Conservation (phyloP, 2,888 invertebrate genomes). For the Oasisia sp. region DNA sequence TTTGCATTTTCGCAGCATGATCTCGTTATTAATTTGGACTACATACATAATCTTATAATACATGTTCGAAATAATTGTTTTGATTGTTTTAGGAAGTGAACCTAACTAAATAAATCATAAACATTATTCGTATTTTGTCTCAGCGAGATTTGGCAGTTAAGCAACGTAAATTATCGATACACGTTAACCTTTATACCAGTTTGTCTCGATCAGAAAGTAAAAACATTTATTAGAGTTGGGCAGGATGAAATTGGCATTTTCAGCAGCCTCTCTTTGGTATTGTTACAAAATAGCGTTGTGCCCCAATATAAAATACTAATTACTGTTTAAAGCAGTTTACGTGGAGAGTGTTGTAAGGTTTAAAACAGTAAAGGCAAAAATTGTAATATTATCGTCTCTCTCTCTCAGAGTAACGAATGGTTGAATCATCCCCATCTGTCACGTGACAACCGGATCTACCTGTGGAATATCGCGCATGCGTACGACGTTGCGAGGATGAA, state of each 20-base stretch:
- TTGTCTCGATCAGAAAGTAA: not conserved
- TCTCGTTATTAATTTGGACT: not conserved
- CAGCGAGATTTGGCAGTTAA: no score
- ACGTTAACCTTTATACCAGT: no score
- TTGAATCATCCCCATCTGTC: not conserved
- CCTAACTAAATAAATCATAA: no score
- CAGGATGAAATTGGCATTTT: not conserved
- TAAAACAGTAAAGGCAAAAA: not conserved
- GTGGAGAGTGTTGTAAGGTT: not conserved
- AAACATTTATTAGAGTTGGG: not conserved
- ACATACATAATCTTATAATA: not conserved
- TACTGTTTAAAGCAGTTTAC: not conserved
- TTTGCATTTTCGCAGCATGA: not conserved
- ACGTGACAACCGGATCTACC: not conserved
- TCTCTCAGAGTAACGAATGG: not conserved
- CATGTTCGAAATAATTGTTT: not conserved
- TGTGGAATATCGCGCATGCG: slow-evolving; percentile 23
- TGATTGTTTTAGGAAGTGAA: no score
- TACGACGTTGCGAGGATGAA: slow-evolving; percentile 28
- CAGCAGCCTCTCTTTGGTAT: no score
- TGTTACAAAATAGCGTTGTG: not conserved
- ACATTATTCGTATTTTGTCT: no score
- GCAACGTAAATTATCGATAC: no score
- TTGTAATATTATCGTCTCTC: not conserved
- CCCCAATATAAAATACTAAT: not conserved